phyloP scores from a whole-genome alignment of 2,113 vertebrate species.

The Sinocyclocheilus rhinocerous region DNA sequence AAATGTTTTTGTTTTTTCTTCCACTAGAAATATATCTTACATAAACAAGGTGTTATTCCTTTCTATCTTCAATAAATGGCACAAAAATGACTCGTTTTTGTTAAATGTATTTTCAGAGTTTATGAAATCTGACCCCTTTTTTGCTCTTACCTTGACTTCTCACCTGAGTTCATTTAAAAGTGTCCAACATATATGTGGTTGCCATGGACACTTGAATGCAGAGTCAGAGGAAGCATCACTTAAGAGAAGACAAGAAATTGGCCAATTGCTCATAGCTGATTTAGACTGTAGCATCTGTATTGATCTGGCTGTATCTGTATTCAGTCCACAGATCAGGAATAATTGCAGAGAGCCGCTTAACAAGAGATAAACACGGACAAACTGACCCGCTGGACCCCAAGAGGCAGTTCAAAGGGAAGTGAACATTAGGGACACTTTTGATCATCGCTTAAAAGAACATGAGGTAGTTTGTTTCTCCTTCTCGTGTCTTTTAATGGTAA shows the following conservation, averaged over 20 bases:
- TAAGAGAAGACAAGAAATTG: neutral
- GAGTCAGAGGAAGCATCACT: neutral
- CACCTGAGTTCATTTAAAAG: neutral
- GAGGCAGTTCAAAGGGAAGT: neutral
- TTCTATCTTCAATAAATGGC: neutral
- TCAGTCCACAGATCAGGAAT: slow-evolving; percentile 5
- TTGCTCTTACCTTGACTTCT: slow-evolving; percentile 26
- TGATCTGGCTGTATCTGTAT: neutral
- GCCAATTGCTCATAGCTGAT: neutral
- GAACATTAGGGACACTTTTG: neutral
- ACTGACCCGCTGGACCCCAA: neutral
- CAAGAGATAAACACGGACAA: neutral
- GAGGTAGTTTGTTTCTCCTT: neutral
- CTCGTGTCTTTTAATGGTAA: neutral
- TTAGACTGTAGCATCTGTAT: neutral
- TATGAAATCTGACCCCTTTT: neutral
- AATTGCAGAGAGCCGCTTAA: neutral
- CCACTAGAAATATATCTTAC: neutral
- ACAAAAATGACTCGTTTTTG: neutral
- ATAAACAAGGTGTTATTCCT: neutral
- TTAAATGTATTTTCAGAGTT: neutral
- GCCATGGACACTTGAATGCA: slow-evolving; percentile 4
- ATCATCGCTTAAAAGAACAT: neutral
- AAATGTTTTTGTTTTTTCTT: no score
- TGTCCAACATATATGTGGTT: neutral